Percentiles rank a stretch among this genome's conserved stretches.
These are phyloP conservation scores for Vultur gryphus DNA, from an alignment of 2,797 vertebrate species.

Conservation along the genomic window DNA sequence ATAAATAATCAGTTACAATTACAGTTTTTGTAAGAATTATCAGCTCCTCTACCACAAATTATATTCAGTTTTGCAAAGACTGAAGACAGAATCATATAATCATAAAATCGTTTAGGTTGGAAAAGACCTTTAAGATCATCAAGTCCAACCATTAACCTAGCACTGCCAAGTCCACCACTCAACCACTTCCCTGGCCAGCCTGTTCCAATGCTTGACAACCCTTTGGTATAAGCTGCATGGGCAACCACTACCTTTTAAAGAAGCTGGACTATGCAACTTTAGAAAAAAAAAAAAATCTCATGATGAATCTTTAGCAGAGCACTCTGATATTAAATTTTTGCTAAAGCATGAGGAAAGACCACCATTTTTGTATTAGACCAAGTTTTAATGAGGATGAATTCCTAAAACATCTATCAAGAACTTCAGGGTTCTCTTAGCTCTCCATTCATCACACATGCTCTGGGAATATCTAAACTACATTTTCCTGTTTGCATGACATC, in stretches of 20 bases:
- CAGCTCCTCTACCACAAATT: neutral
- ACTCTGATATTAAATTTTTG: neutral
- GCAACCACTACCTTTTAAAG: neutral
- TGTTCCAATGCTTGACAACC: too few relatives aligned
- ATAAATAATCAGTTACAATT: neutral
- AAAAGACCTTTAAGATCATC: too few relatives aligned
- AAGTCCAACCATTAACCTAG: too few relatives aligned
- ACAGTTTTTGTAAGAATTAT: neutral
- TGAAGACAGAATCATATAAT: neutral
- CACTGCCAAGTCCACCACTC: too few relatives aligned
- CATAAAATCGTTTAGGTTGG: too few relatives aligned
- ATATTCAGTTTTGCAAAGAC: neutral
- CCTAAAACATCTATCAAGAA: neutral
- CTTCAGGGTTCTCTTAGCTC: neutral
- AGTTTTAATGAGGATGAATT: neutral
- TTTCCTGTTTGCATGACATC: neutral
- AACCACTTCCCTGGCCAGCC: too few relatives aligned
- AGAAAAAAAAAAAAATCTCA: neutral
- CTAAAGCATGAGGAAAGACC: neutral
- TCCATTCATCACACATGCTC: neutral
- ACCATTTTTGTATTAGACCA: neutral
- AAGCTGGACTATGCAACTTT: neutral
- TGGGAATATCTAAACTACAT: neutral
- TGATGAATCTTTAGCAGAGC: neutral
- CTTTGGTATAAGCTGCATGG: neutral